These are phyloP conservation scores for Sinocyclocheilus anophthalmus DNA, from an alignment of 2,113 vertebrate genomes.

Conservation along the genomic window DNA sequence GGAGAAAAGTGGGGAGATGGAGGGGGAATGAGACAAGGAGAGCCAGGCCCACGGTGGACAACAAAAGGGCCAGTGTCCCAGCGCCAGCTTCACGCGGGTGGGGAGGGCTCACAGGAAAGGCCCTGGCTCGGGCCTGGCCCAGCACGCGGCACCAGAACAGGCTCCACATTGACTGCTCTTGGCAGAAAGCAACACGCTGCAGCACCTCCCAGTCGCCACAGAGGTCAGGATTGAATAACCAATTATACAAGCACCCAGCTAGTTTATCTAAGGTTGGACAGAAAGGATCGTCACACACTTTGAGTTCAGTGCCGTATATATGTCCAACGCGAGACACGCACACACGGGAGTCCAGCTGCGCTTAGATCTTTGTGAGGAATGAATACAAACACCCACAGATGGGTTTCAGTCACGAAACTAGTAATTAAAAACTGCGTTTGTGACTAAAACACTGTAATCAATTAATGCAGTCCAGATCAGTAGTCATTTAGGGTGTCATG, in stretches of 20 bases:
- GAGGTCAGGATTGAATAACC: conserved; percentile 94
- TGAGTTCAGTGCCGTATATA: not conserved
- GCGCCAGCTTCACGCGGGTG: conserved; percentile 94
- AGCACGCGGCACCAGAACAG: conserved; percentile 79
- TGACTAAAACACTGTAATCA: conserved; percentile 29
- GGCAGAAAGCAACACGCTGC: conserved; percentile 71
- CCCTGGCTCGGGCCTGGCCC: conserved; percentile 88
- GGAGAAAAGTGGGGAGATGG: conserved; percentile 70
- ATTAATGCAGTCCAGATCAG: conserved; percentile 23
- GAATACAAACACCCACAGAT: conserved; percentile 11
- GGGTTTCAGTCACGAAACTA: conserved; percentile 18
- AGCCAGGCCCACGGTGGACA: conserved; percentile 82
- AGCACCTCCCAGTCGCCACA: conserved; percentile 41
- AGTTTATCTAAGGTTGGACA: conserved; percentile 87
- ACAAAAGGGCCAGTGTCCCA: conserved; percentile 97
- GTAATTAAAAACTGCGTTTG: conserved; percentile 43
- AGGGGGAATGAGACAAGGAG: conserved; percentile 38
- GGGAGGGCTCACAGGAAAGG: conserved; percentile 97
- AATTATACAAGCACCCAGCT: conserved; percentile 92
- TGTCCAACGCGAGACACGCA: not conserved
- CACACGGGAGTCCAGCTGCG: conserved; percentile 32
- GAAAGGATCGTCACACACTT: conserved; percentile 22
- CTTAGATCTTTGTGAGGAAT: conserved; percentile 3
- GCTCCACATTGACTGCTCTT: conserved; percentile 94
- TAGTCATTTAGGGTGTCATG: not conserved